Base-by-base conservation (phyloP, 1,140 invertebrate genomes). In the Atta cephalotes region DNA sequence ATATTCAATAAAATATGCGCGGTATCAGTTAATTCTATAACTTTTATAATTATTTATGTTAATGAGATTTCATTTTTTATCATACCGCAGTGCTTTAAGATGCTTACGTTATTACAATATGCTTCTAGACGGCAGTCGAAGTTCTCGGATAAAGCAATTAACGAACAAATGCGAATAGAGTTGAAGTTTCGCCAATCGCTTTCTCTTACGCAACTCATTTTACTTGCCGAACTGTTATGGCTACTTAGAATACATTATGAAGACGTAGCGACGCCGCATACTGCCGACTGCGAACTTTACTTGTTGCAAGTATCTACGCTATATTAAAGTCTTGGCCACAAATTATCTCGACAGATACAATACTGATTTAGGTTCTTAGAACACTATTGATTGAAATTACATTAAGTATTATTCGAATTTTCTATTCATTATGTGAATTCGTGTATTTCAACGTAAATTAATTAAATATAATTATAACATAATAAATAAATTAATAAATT, bases 161-260 rank as follows among this genome's bases (percentile, higher is more conserved):
- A 78, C 51, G 60, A 62, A 80, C 49, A 18, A 25, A 49, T 16
- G 62, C 9, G 35, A 87, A 89, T 49, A 16, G 28, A 76, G 58
- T 25, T 45, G 25, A 89, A 89, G 5, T 78, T 65, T 79, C 1
- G 56, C 31, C 4, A 5, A 14, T 49, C 9, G n/a, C 31, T 25
- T 56, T 71, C 53, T 53, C 70, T 85, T 68, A 31, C 56, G 62
- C 45, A 76, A 77, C 63, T 66, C 76, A 60, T 72, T 58, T 35
- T 45, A 76, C 25, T 77, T 65, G 51, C 60, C 12, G 56, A 81
- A 86, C 35, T 81, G 21, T 45, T 39, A 18, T 12, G 21, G 31
- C 49, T 81, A 70, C 66, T 89, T 80, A 70, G 21, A 28, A 74
- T 14, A 18, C 58, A 51, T 89, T 80, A 86, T 49, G 65, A 77